Evolutionary conservation across 2,888 invertebrate species (phyloP).

Genomic region (Unio pictorum): DNA sequence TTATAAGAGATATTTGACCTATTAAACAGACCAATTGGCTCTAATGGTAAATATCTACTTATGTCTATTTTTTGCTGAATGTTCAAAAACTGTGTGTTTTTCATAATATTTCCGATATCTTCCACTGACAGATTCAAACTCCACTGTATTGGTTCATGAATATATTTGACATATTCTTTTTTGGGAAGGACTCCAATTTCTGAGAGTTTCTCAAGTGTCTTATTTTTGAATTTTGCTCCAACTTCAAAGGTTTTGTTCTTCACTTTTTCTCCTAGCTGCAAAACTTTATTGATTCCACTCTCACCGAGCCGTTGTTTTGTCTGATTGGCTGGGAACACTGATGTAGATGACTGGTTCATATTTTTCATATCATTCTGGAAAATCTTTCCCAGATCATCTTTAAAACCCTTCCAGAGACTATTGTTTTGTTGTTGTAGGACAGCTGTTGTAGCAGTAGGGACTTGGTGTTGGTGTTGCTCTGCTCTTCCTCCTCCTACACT

Average conservation of each 20-base stretch:
- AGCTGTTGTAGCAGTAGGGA: too few relatives aligned
- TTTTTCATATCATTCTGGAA: too few relatives aligned
- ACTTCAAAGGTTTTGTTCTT: slow-evolving; percentile 53
- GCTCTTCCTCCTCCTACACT: too few relatives aligned
- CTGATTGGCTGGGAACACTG: too few relatives aligned
- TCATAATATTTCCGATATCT: slow-evolving; percentile 60
- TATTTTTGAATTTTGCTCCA: slow-evolving; percentile 55
- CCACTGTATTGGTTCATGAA: slow-evolving; percentile 48
- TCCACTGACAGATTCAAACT: slow-evolving; percentile 53
- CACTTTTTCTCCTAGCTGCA: slow-evolving; percentile 43
- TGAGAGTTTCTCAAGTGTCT: slow-evolving; percentile 57
- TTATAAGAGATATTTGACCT: slow-evolving; percentile 13
- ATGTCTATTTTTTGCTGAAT: slow-evolving; percentile 46
- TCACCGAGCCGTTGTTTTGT: background rate
- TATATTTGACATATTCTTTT: slow-evolving; percentile 37
- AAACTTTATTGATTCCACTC: slow-evolving; percentile 37
- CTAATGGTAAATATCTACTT: slow-evolving; percentile 33
- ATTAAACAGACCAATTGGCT: slow-evolving; percentile 1
- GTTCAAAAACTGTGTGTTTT: slow-evolving; percentile 58
- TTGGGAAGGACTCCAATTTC: slow-evolving; percentile 54
- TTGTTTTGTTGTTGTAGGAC: too few relatives aligned
- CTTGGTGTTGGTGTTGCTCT: too few relatives aligned
- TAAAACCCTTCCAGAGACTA: too few relatives aligned
- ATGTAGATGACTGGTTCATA: too few relatives aligned
- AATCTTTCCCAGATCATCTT: too few relatives aligned